A percentile compares a stretch with the other conserved stretches of the same genome.
phyloP scores from a whole-genome alignment of 2,113 vertebrate genomes.

The Forbesichthys papilliferus region DNA sequence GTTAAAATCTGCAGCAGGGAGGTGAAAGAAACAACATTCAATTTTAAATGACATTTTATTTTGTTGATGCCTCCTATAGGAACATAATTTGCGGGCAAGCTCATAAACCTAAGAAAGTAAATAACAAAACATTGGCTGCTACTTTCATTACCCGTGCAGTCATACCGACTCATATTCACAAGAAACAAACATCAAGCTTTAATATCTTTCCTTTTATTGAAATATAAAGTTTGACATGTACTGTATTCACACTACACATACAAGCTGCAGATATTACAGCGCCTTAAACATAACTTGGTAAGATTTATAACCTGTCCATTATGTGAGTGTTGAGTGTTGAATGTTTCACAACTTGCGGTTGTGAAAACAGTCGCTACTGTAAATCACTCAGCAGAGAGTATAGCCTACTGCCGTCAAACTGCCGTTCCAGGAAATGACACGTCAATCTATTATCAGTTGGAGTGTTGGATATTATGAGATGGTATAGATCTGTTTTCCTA shows the following conservation, averaged over 20 bases:
- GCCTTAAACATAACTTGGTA: not conserved
- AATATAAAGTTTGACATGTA: not conserved
- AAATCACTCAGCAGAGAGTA: slow-evolving; percentile 11
- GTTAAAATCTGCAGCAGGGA: slow-evolving; percentile 44
- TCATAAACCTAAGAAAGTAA: not conserved
- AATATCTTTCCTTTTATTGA: not conserved
- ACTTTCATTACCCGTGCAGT: not conserved
- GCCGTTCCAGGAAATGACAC: slow-evolving; percentile 12
- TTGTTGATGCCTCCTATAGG: not conserved
- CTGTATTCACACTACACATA: not conserved
- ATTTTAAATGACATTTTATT: slow-evolving; percentile 7
- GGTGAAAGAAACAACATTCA: not conserved
- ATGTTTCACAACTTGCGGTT: slow-evolving; percentile 25
- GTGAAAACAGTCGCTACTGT: slow-evolving; percentile 3
- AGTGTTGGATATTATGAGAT: slow-evolving; percentile 1
- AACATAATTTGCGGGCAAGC: not conserved
- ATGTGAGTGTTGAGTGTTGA: slow-evolving; percentile 19
- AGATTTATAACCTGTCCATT: slow-evolving; percentile 8
- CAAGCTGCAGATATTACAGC: not conserved
- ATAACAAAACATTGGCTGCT: not conserved
- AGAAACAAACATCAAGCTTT: not conserved
- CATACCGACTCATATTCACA: not conserved
- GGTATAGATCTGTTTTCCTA: not conserved
- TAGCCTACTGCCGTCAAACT: not conserved
- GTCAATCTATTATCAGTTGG: not conserved